Conservation (phyloP, 1,140 invertebrate species). For the Lucilia sericata region DNA sequence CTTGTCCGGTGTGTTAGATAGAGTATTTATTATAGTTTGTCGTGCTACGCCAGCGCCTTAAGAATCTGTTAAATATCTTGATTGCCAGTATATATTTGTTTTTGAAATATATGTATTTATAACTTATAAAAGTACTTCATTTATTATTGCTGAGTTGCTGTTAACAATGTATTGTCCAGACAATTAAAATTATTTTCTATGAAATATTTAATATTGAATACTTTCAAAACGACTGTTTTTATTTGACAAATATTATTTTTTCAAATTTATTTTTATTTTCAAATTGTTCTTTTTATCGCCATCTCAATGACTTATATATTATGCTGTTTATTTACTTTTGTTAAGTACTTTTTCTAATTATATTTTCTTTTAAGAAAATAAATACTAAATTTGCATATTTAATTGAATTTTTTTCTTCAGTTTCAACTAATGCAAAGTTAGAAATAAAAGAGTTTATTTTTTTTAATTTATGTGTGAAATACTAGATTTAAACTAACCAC, state of each 20-base stretch:
- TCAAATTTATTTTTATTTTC: not conserved
- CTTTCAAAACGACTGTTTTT: not conserved
- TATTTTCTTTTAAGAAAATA: not conserved
- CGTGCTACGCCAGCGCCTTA: not conserved
- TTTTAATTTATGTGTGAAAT: constrained; percentile 11
- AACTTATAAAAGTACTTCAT: not conserved
- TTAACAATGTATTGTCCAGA: not conserved
- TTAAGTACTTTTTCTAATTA: constrained; percentile 1
- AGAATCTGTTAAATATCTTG: not conserved
- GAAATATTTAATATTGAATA: not conserved
- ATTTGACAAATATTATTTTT: not conserved
- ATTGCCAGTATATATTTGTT: not conserved
- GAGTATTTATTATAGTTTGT: not conserved
- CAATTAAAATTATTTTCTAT: not conserved
- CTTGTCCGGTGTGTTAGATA: too few relatives aligned
- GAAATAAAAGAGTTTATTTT: not conserved
- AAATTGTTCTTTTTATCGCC: not conserved
- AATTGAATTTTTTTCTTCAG: not conserved
- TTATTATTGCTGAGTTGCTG: not conserved
- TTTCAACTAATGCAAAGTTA: not conserved
- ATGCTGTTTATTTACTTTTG: not conserved
- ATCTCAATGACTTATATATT: not conserved
- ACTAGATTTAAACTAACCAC: not conserved
- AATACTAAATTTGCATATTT: not conserved
- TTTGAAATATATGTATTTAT: not conserved